Evolutionary conservation across 2,888 invertebrate genomes (phyloP), one percentile per base, ranked within the genome.

Genomic region (Adelognathus sp.): DNA sequence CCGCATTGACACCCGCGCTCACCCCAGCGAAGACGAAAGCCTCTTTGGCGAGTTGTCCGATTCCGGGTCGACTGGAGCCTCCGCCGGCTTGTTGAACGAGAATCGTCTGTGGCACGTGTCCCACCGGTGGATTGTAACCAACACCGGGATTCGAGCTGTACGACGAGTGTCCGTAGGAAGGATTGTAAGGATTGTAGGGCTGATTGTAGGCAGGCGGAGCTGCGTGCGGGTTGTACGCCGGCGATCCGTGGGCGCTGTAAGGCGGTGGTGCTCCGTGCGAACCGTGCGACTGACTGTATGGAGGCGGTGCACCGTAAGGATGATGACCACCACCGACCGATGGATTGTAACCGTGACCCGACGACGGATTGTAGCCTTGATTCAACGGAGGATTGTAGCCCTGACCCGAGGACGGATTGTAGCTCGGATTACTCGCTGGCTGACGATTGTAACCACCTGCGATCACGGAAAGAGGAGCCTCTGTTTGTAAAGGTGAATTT

Each of bases 31-130:
- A 91, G 0, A 91, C 91, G 27, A 91, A 88, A 7, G 91, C 91
- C 77, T 91, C 91, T 79, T 91, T 91, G 3, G 91, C 91, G 3
- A 91, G 77, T 74, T 91, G 91, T 0, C 91, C 91, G 21, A 91
- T 89, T 9, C 91, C 91, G 9, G 90, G 90, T 24, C 86, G 85
- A 29, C 84, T 82, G 0, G 86, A 77, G 60, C 83, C 82, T 1
- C 85, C 82, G 2, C 78, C 70, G 2, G 36, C 77, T 29, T 67
- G 73, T 39, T 87, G 87, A 2, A 90, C 14, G 0, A 90, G 69
- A 2, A 91, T 81, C 1, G 90, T 89, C 33, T 88, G 89, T 1
- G 88, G 86, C 0, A 81, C 82, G 24, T 86, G 87, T 11, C 86
- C 86, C 41, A 87, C 82, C 3, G 85, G 82, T 7, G 86, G 84